Evolutionary conservation across 1,140 invertebrate species (phyloP).

Genomic region (Diorhabda carinulata): DNA sequence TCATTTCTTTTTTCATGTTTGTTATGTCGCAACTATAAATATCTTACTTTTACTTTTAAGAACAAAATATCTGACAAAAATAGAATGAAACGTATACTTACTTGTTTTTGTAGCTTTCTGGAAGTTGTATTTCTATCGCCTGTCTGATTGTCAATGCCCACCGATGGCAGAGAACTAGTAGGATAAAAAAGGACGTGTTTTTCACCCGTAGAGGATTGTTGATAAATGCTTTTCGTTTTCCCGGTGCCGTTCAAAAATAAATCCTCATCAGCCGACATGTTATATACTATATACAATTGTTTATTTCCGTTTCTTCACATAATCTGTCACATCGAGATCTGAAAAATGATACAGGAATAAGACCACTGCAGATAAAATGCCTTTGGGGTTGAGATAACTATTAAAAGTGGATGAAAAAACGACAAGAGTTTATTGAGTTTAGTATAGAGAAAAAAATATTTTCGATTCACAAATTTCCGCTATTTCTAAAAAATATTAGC

Average conservation of each 20-base stretch:
- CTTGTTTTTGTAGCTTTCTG: not conserved
- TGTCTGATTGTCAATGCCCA: constrained; percentile 39
- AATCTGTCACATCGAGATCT: constrained; percentile 5
- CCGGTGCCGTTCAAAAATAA: constrained; percentile 41
- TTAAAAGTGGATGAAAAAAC: too few relatives aligned
- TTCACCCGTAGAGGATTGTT: constrained; percentile 45
- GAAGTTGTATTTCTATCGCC: constrained; percentile 41
- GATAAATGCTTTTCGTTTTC: constrained; percentile 43
- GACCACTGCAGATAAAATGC: not conserved
- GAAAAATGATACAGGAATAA: not conserved
- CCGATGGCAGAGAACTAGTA: constrained; percentile 44
- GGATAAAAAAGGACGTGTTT: constrained; percentile 48
- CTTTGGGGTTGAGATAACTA: too few relatives aligned
- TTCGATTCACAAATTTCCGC: too few relatives aligned
- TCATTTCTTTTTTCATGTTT: too few relatives aligned
- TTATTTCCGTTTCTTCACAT: constrained; percentile 8
- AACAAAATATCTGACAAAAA: not conserved
- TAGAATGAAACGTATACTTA: not conserved
- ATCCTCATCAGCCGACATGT: constrained; percentile 42
- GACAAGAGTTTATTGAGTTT: too few relatives aligned
- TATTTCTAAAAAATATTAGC: too few relatives aligned
- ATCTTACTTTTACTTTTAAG: not conserved
- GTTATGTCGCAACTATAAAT: too few relatives aligned
- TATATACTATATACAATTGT: constrained; percentile 12
- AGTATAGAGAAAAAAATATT: too few relatives aligned